These are phyloP conservation scores for Cricetomys ansorgei DNA, from an alignment of 2,113 vertebrate species.

Conservation along the genomic window DNA sequence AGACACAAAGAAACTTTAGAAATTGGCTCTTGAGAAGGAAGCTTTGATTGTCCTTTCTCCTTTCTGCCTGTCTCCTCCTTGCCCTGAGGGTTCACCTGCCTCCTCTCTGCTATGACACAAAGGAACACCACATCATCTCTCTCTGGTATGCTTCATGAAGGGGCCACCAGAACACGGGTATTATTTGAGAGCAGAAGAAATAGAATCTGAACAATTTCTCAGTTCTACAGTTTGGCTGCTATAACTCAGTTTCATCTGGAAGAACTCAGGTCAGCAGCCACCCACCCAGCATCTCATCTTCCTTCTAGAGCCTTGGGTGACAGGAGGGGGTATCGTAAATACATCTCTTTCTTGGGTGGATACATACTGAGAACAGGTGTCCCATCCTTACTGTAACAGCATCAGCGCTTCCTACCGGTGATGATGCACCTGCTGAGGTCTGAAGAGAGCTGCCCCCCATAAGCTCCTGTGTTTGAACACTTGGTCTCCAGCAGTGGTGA, in stretches of 20 bases:
- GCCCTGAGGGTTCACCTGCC: too few relatives aligned
- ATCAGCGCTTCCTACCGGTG: background rate
- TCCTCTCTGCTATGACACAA: background rate
- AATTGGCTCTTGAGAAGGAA: background rate
- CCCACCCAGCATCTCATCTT: background rate
- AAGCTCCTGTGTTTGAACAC: background rate
- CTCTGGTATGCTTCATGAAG: background rate
- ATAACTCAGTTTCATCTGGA: background rate
- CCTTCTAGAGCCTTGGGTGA: background rate
- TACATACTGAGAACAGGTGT: background rate
- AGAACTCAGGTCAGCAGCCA: background rate
- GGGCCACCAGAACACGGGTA: background rate
- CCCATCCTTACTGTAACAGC: background rate
- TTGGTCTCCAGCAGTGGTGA: background rate
- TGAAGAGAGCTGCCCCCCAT: background rate
- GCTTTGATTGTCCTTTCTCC: background rate
- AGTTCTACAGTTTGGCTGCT: background rate
- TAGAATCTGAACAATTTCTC: background rate
- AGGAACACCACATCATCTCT: background rate
- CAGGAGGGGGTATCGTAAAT: accelerated
- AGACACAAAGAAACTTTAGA: background rate
- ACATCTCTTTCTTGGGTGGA: background rate
- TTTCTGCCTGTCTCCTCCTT: background rate
- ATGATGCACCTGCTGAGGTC: background rate
- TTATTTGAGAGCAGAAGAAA: background rate